A percentile compares a stretch with the other conserved stretches of the same genome.
These are phyloP conservation scores for Varecia variegata DNA, from an alignment of 2,797 vertebrate genomes.

Conservation along the genomic window DNA sequence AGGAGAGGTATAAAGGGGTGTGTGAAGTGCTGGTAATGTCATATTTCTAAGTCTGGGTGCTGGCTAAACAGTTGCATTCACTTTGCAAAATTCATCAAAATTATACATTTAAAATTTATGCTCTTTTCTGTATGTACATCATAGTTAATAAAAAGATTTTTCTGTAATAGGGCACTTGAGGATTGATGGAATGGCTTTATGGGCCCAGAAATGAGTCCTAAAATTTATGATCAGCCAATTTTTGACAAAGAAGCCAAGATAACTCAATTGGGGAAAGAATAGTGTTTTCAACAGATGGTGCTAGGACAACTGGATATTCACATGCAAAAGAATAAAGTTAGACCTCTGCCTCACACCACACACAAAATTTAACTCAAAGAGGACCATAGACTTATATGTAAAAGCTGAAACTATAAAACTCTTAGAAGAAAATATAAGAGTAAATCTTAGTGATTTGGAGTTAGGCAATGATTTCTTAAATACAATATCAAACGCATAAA, in stretches of 20 bases:
- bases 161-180: not conserved
- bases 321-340: not conserved
- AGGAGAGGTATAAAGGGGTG: not conserved
- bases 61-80: not conserved
- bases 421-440: not conserved
- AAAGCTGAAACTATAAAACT: not conserved
- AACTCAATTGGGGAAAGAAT: not conserved
- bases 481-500: not conserved
- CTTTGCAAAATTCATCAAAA: not conserved
- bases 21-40: not conserved
- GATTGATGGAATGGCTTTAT: not conserved
- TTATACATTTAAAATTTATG: not conserved
- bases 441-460: not conserved
- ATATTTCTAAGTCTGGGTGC: not conserved
- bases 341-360: not conserved
- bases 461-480: not conserved
- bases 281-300: not conserved
- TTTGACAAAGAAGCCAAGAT: not conserved
- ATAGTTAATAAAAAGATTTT: slow-evolving; percentile 17
- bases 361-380: not conserved
- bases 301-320: not conserved
- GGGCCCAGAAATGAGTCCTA: not conserved
- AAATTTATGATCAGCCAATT: not conserved
- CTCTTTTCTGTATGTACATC: not conserved
- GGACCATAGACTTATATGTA: not conserved